Evolutionary conservation across 2,888 invertebrate species (phyloP), one percentile per base, ranked within the genome.

Genomic region (Dryocosmus kuriphilus): DNA sequence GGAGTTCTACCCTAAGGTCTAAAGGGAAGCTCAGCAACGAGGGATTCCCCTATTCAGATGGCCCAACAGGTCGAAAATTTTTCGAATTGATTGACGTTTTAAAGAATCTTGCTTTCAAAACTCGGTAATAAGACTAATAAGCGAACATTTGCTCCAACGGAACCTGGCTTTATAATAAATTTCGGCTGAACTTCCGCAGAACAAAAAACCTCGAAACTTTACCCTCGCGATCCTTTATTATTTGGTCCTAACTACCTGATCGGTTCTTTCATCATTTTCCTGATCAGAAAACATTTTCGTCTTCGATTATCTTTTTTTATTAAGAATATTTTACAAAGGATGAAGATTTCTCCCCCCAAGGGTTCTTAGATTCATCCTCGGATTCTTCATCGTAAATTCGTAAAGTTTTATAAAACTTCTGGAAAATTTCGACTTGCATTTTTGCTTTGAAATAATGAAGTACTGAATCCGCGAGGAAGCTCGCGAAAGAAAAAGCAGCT

Each of bases 351-450:
- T 63, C 80, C 84, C 82, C 81, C 80, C 67, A 82, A 83, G 82
- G 84, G 82, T 82, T 79, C 79, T 79, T 82, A 41, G n/a, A n/a
- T n/a, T n/a, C n/a, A 1, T 32, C 7, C 32, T 41, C 79, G 78
- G 79, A 81, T 77, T 82, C 82, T 79, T 83, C 81, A 82, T 82
- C 80, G 79, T 62, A 60, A 71, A 81, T 80, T 71, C 41, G 61
- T 77, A 14, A 61, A 62, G 38, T 38, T 22, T 9, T 22, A 55
- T 55, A 8, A 51, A 51, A 51, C 38, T 51, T 7, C 7, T 19
- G n/a, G n/a, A 51, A 55, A 55, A 22, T 22, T 22, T 55, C 9
- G 51, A 8, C 51, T 55, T 3, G 9, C 9, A 9, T 9, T 22
- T 51, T n/a, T 1, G 8, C 6, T 55, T 55, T 22, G 19, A 8